Conservation (phyloP, 2,113 vertebrate species). For the Acanthisitta chloris region DNA sequence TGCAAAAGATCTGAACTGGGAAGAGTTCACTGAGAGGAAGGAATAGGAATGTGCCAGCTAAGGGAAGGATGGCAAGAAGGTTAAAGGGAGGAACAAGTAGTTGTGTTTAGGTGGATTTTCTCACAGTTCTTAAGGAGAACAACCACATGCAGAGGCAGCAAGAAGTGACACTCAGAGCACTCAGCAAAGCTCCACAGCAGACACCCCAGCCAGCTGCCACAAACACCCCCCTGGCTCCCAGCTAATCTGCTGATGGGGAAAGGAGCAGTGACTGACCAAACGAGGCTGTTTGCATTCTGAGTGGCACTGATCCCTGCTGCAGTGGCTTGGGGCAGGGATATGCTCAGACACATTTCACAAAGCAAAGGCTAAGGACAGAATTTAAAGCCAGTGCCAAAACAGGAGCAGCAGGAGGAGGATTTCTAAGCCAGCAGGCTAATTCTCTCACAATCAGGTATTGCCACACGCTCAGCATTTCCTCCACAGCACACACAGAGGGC, state of each 20-base stretch:
- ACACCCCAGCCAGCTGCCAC: rapidly evolving
- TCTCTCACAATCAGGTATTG: neutral
- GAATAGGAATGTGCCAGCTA: rapidly evolving
- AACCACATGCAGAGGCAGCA: rapidly evolving
- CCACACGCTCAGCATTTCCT: neutral
- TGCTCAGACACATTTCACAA: neutral
- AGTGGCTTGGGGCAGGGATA: neutral
- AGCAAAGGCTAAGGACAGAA: neutral
- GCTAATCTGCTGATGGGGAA: too few species aligned
- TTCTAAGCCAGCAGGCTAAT: neutral
- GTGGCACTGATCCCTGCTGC: neutral
- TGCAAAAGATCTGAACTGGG: neutral
- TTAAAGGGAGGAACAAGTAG: neutral
- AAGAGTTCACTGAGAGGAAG: neutral
- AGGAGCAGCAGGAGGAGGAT: neutral
- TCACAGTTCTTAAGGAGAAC: neutral
- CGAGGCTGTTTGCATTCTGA: neutral
- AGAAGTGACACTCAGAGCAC: neutral
- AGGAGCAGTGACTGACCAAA: neutral
- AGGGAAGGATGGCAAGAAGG: neutral
- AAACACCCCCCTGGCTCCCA: too few species aligned
- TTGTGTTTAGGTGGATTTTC: neutral
- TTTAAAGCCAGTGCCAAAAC: neutral
- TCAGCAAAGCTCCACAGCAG: neutral
- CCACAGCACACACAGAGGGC: neutral